Conservation (phyloP, 2,888 invertebrate genomes). For the Gastracanthus pulcherrimus region DNA sequence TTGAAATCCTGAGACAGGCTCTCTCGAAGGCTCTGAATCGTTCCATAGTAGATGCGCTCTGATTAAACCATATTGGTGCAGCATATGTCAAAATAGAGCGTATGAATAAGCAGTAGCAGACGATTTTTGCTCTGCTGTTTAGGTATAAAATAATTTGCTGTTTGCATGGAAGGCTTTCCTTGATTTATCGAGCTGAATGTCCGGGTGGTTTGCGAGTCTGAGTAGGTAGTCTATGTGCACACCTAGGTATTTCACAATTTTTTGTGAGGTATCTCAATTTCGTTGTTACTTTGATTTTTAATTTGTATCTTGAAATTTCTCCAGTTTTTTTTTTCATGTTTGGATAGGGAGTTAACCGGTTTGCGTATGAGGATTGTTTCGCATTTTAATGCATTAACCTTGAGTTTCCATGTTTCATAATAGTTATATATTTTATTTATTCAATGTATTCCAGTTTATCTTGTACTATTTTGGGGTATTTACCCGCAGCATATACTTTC, state of each 20-base stretch:
- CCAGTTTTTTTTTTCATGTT: constrained; percentile 3
- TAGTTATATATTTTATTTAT: constrained; percentile 38
- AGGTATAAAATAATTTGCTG: constrained; percentile 14
- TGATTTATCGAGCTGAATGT: constrained; percentile 43
- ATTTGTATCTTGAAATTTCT: constrained; percentile 42
- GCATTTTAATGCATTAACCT: constrained; percentile 44
- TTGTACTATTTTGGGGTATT: neutral
- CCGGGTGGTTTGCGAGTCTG: neutral
- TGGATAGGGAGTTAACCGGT: neutral
- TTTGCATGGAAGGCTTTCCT: too few species aligned
- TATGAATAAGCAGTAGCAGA: constrained; percentile 39
- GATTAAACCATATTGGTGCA: constrained; percentile 37
- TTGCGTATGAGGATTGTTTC: constrained; percentile 54
- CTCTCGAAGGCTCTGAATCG: constrained; percentile 25
- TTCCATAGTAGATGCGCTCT: neutral
- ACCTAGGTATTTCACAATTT: constrained; percentile 46
- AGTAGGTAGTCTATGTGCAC: constrained; percentile 37
- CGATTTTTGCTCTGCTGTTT: constrained; percentile 20
- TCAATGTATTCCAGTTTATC: constrained; percentile 3
- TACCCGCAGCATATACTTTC: constrained; percentile 21
- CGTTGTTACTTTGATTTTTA: neutral
- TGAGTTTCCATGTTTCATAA: constrained; percentile 41
- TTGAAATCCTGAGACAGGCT: constrained; percentile 46
- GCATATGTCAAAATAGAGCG: constrained; percentile 42
- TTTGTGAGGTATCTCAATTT: neutral